These are phyloP conservation scores for Stegophylla sp. DNA, from an alignment of 2,888 invertebrate genomes.

Conservation along the genomic window DNA sequence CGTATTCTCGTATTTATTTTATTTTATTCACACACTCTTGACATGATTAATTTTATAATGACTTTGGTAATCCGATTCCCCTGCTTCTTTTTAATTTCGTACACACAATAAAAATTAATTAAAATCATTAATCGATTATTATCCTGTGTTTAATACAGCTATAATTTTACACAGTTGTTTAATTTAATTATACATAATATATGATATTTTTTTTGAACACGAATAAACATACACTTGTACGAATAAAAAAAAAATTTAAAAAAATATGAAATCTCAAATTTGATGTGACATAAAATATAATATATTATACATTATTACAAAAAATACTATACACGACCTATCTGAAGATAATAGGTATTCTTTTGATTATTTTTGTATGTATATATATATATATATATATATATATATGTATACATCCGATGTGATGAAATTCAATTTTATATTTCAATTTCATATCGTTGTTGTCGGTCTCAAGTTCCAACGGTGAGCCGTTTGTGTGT, in stretches of 20 bases:
- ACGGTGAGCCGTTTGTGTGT: slow-evolving; percentile 26
- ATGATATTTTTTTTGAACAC: too few species aligned
- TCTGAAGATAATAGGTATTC: slow-evolving; percentile 19
- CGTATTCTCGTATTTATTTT: too few species aligned
- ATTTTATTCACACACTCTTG: too few species aligned
- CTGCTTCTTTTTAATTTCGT: too few species aligned
- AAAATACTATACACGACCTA: background rate
- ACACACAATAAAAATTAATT: too few species aligned
- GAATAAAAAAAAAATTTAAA: background rate
- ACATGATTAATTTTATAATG: too few species aligned
- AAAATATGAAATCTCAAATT: too few species aligned
- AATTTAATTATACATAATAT: too few species aligned
- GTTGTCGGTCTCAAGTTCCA: slow-evolving; percentile 25
- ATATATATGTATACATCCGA: background rate
- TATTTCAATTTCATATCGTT: slow-evolving; percentile 44
- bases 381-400: background rate
- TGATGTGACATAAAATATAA: background rate
- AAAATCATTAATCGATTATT: too few species aligned
- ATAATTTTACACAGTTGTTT: too few species aligned
- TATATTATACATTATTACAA: slow-evolving; percentile 1
- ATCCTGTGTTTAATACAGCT: too few species aligned
- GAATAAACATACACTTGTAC: background rate
- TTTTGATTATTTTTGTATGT: slow-evolving; percentile 24
- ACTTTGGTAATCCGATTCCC: too few species aligned
- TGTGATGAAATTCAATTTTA: slow-evolving; percentile 49